Percentiles rank a stretch among this genome's conserved stretches.
phyloP scores from a whole-genome alignment of 1,140 invertebrate species.

The Macrobrachium rosenbergii region DNA sequence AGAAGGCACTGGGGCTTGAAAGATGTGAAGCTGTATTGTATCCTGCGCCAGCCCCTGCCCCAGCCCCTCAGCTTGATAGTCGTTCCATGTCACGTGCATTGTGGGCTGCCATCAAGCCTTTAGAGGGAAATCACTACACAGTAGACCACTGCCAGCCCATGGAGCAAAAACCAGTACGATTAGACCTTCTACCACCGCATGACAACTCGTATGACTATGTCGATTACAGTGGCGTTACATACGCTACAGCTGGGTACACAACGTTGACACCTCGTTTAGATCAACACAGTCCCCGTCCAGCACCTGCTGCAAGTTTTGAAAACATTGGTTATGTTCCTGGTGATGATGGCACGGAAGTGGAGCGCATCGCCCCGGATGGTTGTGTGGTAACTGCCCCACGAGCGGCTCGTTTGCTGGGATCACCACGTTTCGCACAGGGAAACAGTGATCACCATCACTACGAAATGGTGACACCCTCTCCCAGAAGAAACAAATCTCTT shows the following conservation, averaged over 20 bases:
- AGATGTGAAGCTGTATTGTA: conserved; percentile 74
- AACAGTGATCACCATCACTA: conserved; percentile 57
- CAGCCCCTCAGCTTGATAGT: conserved; percentile 69
- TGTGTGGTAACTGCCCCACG: conserved; percentile 63
- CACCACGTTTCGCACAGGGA: conserved; percentile 37
- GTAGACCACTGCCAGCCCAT: conserved; percentile 67
- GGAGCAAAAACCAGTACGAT: conserved; percentile 64
- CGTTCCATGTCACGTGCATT: conserved; percentile 76
- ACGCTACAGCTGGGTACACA: conserved; percentile 51
- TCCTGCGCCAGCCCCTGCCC: conserved; percentile 70
- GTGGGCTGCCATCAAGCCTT: conserved; percentile 86
- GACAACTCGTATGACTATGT: conserved; percentile 66
- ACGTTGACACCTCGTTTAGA: conserved; percentile 75
- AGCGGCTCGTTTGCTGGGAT: conserved; percentile 59
- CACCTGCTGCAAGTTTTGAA: conserved; percentile 61
- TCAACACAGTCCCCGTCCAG: conserved; percentile 70
- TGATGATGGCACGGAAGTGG: conserved; percentile 60
- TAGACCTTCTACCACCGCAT: conserved; percentile 64
- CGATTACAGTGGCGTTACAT: conserved; percentile 64
- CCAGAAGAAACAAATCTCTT: conserved; percentile 59
- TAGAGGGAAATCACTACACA: conserved; percentile 71
- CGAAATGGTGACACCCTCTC: conserved; percentile 64
- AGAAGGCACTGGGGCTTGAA: conserved; percentile 67
- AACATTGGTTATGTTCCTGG: conserved; percentile 63
- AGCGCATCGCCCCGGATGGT: conserved; percentile 47